Evolutionary conservation across 2,113 vertebrate genomes (phyloP), one percentile per base, ranked within the genome.

Genomic region (Oxyura jamaicensis): DNA sequence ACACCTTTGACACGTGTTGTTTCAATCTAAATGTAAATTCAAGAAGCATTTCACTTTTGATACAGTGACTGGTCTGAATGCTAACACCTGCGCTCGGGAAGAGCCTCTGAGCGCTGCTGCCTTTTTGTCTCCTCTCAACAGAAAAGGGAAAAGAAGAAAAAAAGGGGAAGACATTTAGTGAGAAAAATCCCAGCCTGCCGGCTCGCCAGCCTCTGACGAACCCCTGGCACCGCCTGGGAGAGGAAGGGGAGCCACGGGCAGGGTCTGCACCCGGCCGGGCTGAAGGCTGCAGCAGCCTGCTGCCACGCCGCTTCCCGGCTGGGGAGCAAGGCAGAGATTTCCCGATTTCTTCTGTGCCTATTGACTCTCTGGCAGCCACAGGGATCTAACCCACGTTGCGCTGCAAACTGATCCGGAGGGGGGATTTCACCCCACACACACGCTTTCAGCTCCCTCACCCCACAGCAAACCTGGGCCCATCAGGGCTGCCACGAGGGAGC

Each of bases 21-120:
- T 97, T 93, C 95, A 53, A 93, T 95, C 83, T 92, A 93, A 95
- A 97, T 96, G 96, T 79, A 97, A 96, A 97, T 96, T 65, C 83
- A 88, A 62, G 63, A 11, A 60, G 77, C 53, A 2, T 65, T 75
- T 85, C 59, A 68, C 85, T 73, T 68, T 39, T 36, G 62, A 55
- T 25, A 35, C 56, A 44, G 26, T 19, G 29, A 63, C 44, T 15
- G 42, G 36, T 7, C 31, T 33, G 72, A 95, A 48, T 44, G 10
- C 42, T 68, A 60, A 67, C 87, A 42, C 3, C 50, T 62, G 58
- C 42, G 13, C 16, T 17, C 33, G 31, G 59, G 55, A 35, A 14
- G 28, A 88, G 39, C 75, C 52, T 18, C n/a, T 7, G 13, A 72
- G 73, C 3, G 3, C 28, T 25, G 65, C 71, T 15, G 39, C 16